A percentile compares a stretch with the other conserved stretches of the same genome.
These are phyloP conservation scores for Chironomus tentans DNA, from an alignment of 2,888 invertebrate genomes.

Conservation along the genomic window DNA sequence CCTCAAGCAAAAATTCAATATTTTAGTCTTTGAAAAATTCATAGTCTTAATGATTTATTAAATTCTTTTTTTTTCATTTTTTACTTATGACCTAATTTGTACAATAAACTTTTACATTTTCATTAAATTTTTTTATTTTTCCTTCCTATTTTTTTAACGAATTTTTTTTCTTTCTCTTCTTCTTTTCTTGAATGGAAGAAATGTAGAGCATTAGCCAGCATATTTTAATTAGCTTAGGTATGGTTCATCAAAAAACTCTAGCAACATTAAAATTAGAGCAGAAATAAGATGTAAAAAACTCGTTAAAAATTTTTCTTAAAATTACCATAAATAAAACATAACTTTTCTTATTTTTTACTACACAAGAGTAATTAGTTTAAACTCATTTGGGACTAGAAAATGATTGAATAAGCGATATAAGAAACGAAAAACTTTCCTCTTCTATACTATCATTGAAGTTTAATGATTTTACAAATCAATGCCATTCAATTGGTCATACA, in stretches of 20 bases:
- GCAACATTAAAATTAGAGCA: background rate
- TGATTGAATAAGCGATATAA: constrained; percentile 4
- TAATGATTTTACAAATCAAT: background rate
- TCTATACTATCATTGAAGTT: constrained; percentile 2
- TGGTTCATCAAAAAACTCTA: background rate
- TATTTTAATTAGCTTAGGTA: background rate
- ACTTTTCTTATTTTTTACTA: background rate
- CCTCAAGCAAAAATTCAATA: background rate
- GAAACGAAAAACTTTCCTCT: background rate
- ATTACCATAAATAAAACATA: background rate
- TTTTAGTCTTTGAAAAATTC: background rate
- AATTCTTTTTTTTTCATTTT: background rate
- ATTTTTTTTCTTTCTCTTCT: background rate
- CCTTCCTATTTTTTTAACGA: background rate
- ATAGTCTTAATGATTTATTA: constrained; percentile 5
- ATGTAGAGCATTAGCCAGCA: background rate
- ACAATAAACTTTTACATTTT: background rate
- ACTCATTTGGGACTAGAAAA: constrained; percentile 11
- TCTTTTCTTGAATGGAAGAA: too few species aligned
- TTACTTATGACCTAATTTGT: constrained; percentile 5
- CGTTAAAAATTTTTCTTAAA: background rate
- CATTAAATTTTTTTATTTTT: background rate
- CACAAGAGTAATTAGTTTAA: background rate
- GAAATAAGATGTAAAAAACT: background rate
- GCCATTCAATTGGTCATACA: background rate